phyloP scores from a whole-genome alignment of 2,113 vertebrate genomes.

The Tragelaphus imberbis region DNA sequence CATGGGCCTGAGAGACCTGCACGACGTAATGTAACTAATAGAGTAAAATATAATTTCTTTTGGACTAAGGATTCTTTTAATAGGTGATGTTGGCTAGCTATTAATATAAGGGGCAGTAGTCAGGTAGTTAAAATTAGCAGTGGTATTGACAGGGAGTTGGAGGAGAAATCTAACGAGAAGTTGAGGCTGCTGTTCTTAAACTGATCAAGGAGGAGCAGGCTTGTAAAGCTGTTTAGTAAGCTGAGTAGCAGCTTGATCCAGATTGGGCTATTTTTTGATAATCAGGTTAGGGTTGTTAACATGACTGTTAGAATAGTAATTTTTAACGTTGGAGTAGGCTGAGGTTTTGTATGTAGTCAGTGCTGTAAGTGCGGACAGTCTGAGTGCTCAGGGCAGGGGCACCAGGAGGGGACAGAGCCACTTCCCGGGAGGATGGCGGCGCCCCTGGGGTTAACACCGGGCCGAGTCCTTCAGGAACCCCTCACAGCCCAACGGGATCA shows the following conservation, averaged over 20 bases:
- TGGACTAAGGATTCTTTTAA: not conserved
- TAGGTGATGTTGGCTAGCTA: not conserved
- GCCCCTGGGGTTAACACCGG: not conserved
- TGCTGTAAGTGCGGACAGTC: not conserved
- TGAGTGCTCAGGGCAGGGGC: rapidly evolving
- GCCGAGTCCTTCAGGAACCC: not conserved
- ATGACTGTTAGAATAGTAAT: not conserved
- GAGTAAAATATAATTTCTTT: not conserved
- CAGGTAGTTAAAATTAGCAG: not conserved
- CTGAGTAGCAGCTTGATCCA: not conserved
- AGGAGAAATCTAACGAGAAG: not conserved
- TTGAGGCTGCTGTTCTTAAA: not conserved
- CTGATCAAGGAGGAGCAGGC: not conserved
- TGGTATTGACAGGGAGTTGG: not conserved
- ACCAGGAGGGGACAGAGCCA: not conserved
- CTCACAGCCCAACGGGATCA: rapidly evolving
- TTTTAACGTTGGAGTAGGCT: not conserved
- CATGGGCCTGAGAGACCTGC: rapidly evolving
- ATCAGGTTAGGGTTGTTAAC: not conserved
- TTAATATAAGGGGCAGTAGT: not conserved
- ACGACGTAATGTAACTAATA: not conserved
- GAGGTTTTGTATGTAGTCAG: not conserved
- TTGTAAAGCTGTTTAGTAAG: not conserved
- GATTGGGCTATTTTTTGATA: not conserved
- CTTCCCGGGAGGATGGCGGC: rapidly evolving